Conservation (phyloP, 2,888 invertebrate species). For the Blastobasis lacticolella region DNA sequence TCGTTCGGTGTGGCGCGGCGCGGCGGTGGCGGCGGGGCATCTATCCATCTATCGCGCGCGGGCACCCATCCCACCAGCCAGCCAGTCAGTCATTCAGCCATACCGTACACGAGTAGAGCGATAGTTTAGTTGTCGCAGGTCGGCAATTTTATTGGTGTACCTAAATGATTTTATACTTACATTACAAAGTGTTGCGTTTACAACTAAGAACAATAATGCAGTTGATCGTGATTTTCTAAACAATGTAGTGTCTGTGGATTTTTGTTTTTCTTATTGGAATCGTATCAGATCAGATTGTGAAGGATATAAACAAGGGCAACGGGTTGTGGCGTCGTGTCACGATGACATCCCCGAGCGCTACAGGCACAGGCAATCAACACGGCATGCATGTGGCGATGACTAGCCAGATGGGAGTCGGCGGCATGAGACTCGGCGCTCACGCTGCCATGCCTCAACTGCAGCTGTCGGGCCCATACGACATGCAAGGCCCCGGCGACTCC, state of each 20-base stretch:
- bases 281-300: slow-evolving; percentile 1
- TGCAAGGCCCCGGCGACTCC: slow-evolving; percentile 47
- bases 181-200: neutral
- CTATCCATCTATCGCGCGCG: neutral
- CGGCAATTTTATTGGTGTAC: neutral
- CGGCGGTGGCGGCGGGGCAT: too few relatives aligned
- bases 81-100: neutral
- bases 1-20: too few relatives aligned
- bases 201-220: neutral
- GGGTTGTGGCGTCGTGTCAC: slow-evolving; percentile 12
- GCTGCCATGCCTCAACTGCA: slow-evolving; percentile 34
- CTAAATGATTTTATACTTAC: neutral
- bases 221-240: neutral
- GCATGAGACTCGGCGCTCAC: slow-evolving; percentile 39
- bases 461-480: slow-evolving; percentile 27
- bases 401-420: slow-evolving; percentile 32
- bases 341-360: slow-evolving; percentile 49
- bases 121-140: neutral
- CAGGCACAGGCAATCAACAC: slow-evolving; percentile 32
- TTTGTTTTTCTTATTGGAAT: slow-evolving; percentile 5
- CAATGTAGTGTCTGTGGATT: too few relatives aligned
- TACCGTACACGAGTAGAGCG: neutral
- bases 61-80: neutral
- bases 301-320: slow-evolving; percentile 6
- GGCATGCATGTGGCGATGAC: slow-evolving; percentile 36